Base-by-base conservation (phyloP, 2,113 vertebrate species). In the Perognathus longimembris region DNA sequence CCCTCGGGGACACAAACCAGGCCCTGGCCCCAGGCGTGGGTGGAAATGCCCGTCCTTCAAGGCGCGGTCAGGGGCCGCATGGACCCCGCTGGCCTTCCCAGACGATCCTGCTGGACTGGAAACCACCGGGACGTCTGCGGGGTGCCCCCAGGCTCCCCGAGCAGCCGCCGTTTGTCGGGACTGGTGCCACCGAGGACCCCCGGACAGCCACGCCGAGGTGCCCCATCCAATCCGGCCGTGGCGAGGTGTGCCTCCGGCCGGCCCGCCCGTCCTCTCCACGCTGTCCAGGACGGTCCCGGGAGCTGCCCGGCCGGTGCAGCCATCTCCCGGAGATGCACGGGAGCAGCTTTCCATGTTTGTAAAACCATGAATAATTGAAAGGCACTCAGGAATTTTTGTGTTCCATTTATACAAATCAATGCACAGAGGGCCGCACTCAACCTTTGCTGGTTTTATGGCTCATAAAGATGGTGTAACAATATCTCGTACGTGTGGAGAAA, bases 391-490 rank as follows among this genome's bases (percentile, higher is more conserved):
- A 94, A 85, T 78, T 79, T 77, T 89, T 70, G 57, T 69, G 81
- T 85, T 97, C 96, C 92, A 94, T 94, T 96, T 97, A 89, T 20
- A 63, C 21, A 20, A 93, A 95, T 96, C 95, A 92, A 96, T 95
- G 95, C 78, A 32, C 85, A 85, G 69, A 82, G 74, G 87, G 82
- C 82, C 30, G 7, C 1, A 1, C 3, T 64, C 82, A 50, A 9
- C 85, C 70, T 34, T 64, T 28, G 38, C 34, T 4, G 32, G 50
- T 81, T 86, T 71, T 57, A 50, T 3, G 45, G 40, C 38, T 76
- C 54, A 36, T 70, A 3, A 74, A 90, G 76, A 38, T 70, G 7
- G 69, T 0, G 22, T 36, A n/a, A 7, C 15, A 4, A 0, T 0
- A 14, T 11, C 73, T 20, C 15, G 9, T 1, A 3, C 0, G 1